Evolutionary conservation across 2,113 vertebrate genomes (phyloP), one percentile per base, ranked within the genome.

Genomic region (Hippocampus barbouri): DNA sequence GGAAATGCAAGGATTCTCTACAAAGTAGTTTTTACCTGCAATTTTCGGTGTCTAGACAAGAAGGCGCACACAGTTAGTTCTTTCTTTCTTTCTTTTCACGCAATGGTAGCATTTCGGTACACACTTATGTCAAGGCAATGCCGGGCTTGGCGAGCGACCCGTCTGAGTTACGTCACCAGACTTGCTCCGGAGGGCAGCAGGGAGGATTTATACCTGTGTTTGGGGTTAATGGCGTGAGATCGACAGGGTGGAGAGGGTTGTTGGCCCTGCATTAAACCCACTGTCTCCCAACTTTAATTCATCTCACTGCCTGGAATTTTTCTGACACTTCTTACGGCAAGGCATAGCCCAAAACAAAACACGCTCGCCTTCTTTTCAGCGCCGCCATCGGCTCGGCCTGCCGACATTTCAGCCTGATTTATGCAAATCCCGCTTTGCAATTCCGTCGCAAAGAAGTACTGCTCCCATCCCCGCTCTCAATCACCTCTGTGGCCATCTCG

Each of bases 401-500:
- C 84, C 85, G 87, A 90, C 84, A 83, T 86, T 90, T 86, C 83
- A 84, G 88, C 77, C 83, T 89, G 89, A 92, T 92, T 91, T 91
- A 92, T 92, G 91, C 88, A 92, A 91, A 92, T 92, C 89, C 90
- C 72, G 89, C 90, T 92, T 88, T 89, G 86, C 89, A 90, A 87
- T 87, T 85, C 84, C 88, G 83, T 87, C 87, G 89, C 86, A 90
- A 91, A 85, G 80, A 84, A 89, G 87, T 81, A 75, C 80, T 78
- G 74, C 86, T 81, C 78, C 54, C 76, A 68, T 73, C 74, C 76
- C 74, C 73, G 16, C 69, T 73, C 80, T 73, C 68, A 53, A 62
- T 87, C 85, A 83, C 84, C 84, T 86, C 34, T 9, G 75, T 77
- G 70, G 86, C 86, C 79, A 87, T 89, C 84, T 86, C 86, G 59